phyloP scores from a whole-genome alignment of 2,888 invertebrate species.

The Leptura quadrifasciata region DNA sequence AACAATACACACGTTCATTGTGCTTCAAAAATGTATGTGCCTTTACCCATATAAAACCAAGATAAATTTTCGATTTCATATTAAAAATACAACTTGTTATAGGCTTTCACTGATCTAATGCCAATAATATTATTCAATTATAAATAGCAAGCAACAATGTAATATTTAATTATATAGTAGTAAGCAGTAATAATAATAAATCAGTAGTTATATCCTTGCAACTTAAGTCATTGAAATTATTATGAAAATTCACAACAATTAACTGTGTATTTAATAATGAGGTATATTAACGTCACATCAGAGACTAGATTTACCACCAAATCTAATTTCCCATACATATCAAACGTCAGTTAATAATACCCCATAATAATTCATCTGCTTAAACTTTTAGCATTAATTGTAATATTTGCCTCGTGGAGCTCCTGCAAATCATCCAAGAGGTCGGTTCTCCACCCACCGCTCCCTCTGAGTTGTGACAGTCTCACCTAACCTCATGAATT shows the following conservation, averaged over 20 bases:
- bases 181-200: too few relatives aligned
- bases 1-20: too few relatives aligned
- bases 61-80: too few relatives aligned
- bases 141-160: too few relatives aligned
- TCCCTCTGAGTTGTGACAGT: constrained; percentile 57
- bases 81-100: too few relatives aligned
- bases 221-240: too few relatives aligned
- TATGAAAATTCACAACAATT: neutral
- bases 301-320: neutral
- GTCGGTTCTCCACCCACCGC: neutral
- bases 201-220: too few relatives aligned
- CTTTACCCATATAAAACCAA: too few relatives aligned
- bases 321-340: constrained; percentile 31
- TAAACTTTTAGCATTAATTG: constrained; percentile 33
- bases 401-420: constrained; percentile 21
- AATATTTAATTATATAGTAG: too few relatives aligned
- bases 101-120: too few relatives aligned
- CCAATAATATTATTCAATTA: too few relatives aligned
- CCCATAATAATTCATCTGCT: constrained; percentile 27
- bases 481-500: constrained; percentile 67
- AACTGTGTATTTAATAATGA: neutral
- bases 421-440: constrained; percentile 1
- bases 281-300: constrained; percentile 21
- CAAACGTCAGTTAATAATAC: constrained; percentile 32
- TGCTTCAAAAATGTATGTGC: too few relatives aligned